Percentiles rank a stretch among this genome's conserved stretches.
These are phyloP conservation scores for Crematogaster levior DNA, from an alignment of 2,888 invertebrate species.

Conservation along the genomic window DNA sequence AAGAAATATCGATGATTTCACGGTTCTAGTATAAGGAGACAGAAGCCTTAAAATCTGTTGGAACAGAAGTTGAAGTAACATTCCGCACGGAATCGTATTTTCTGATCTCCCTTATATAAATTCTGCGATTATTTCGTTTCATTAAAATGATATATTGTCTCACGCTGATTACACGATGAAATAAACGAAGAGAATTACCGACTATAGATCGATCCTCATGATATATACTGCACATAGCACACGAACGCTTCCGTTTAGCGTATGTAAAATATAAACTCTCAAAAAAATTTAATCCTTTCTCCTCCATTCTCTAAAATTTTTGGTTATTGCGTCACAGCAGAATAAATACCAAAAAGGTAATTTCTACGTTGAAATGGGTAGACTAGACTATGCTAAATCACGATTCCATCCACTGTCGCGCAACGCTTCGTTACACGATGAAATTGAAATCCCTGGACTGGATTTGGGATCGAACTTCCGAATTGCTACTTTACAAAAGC, in stretches of 20 bases:
- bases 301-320: conserved; percentile 52
- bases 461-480: not conserved
- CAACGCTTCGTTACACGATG: conserved; percentile 39
- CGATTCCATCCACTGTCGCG: conserved; percentile 63
- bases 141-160: not conserved
- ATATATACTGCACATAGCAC: conserved; percentile 58
- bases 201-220: not conserved
- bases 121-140: not conserved
- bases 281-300: conserved; percentile 41
- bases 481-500: conserved; percentile 51
- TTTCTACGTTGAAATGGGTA: conserved; percentile 70
- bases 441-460: conserved; percentile 28
- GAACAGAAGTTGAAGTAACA: not conserved
- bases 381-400: conserved; percentile 80
- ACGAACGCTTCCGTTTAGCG: conserved; percentile 52
- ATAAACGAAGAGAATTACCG: not conserved
- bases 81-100: not conserved
- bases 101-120: not conserved
- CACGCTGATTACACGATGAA: not conserved
- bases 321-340: conserved; percentile 76
- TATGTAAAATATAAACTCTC: conserved; percentile 78
- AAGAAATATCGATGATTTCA: not conserved
- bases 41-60: not conserved
- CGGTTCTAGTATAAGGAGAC: not conserved
- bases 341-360: conserved; percentile 73